Percentiles rank a stretch among this genome's conserved stretches.
Evolutionary conservation across 2,888 invertebrate species (phyloP).

Genomic region (Tipula vernalis): DNA sequence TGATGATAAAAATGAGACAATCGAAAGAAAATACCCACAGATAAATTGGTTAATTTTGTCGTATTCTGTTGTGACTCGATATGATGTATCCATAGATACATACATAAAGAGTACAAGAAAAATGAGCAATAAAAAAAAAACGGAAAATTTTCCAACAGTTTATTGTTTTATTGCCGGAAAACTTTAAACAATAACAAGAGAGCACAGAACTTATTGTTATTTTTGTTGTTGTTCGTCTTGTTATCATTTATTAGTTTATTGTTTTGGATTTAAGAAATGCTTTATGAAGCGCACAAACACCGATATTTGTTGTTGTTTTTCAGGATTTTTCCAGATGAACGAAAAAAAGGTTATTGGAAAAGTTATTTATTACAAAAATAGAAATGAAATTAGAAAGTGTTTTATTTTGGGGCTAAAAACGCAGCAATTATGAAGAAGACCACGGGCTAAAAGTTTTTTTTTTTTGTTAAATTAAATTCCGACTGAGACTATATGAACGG

Average conservation of each 20-base stretch:
- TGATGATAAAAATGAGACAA: background rate
- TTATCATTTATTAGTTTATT: conserved; percentile 4
- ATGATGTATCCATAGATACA: background rate
- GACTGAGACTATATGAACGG: background rate
- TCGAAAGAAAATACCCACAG: background rate
- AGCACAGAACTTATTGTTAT: background rate
- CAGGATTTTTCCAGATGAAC: background rate
- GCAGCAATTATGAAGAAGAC: background rate
- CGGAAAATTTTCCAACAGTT: background rate
- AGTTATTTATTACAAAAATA: background rate
- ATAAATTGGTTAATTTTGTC: background rate
- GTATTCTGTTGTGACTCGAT: background rate
- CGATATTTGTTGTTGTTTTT: background rate
- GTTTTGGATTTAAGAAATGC: background rate
- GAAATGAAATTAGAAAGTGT: background rate
- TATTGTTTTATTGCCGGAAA: background rate
- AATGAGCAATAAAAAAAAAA: background rate
- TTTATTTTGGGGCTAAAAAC: background rate
- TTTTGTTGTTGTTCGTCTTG: background rate
- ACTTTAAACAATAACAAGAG: background rate
- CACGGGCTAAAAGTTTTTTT: too few relatives aligned
- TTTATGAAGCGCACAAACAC: background rate
- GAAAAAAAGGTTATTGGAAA: background rate
- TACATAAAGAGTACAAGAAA: background rate
- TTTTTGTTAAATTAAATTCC: too few relatives aligned